phyloP scores from a whole-genome alignment of 2,113 vertebrate species.

The Laticauda colubrina region DNA sequence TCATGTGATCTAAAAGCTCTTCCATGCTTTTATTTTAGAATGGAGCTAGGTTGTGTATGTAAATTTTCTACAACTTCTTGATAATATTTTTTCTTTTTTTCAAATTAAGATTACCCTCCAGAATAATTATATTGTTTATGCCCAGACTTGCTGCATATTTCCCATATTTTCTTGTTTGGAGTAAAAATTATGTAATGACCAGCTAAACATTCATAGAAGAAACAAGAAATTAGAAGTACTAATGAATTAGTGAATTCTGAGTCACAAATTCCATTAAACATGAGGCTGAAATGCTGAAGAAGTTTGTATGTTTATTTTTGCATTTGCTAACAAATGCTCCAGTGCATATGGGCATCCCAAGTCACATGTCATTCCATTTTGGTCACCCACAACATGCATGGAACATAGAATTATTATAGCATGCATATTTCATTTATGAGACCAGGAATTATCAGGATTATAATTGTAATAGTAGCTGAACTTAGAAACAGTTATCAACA shows the following conservation, averaged over 20 bases:
- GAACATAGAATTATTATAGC: not conserved
- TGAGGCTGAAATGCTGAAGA: not conserved
- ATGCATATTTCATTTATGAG: not conserved
- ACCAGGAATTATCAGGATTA: not conserved
- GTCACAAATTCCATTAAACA: not conserved
- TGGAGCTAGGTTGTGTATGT: not conserved
- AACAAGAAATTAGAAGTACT: not conserved
- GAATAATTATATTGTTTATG: not conserved
- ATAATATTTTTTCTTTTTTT: not conserved
- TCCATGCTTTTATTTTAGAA: not conserved
- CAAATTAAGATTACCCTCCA: not conserved
- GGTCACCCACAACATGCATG: not conserved
- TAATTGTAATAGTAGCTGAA: not conserved
- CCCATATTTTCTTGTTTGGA: not conserved
- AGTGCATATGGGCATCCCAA: not conserved
- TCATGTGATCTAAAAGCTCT: not conserved
- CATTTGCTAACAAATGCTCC: not conserved
- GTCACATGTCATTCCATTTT: not conserved
- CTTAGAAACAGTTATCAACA: not conserved
- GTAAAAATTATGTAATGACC: not conserved
- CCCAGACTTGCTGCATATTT: not conserved
- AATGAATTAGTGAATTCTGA: not conserved
- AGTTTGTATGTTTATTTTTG: not conserved
- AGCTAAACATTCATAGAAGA: not conserved
- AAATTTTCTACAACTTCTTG: not conserved